Evolutionary conservation across 1,140 invertebrate species (phyloP), one percentile per base, ranked within the genome.

Genomic region (Calephelis virginiensis): DNA sequence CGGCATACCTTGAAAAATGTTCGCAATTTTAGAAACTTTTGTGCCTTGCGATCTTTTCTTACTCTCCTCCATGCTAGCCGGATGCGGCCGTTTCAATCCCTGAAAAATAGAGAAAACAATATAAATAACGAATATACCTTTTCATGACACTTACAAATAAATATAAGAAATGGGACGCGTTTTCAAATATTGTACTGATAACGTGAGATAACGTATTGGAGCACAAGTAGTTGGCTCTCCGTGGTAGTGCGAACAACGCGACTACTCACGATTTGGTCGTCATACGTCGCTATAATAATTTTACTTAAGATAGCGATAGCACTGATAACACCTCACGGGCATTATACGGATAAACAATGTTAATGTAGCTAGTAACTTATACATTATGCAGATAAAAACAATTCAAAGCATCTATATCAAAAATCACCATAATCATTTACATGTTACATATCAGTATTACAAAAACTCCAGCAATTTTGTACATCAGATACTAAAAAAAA

Each of bases 21-120:
- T 97, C 43, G 96, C 96, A 65, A 97, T 97, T 91, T 97, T 96
- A 46, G 96, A 97, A 76, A 97, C 96, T 92, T 97, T 97, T 73
- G 95, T 94, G 78, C 96, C 95, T 74, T 93, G 92, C 63, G 92
- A 83, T 73, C 93, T 93, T 78, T 94, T 95, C 86, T 96, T 96
- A 66, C 95, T 94, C 76, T 96, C 94, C 92, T 94, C 93, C 93
- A 94, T 94, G 68, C 82, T 91, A 84, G 75, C 77, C 85, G 77
- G 80, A 74, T 84, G 82, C 71, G 82, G 84, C 87, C 87, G 85
- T 72, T 89, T 91, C 79, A 90, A 83, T 83, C 82, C 81, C 89
- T 91, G 87, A 64, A 90, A 90, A 72, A 81, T 72, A 56, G 81
- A 81, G 72, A 70, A 71, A 67, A 67, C 70, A 82, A 69, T 67